Conservation (phyloP, 2,113 vertebrate genomes). For the Calyptomena viridis region DNA sequence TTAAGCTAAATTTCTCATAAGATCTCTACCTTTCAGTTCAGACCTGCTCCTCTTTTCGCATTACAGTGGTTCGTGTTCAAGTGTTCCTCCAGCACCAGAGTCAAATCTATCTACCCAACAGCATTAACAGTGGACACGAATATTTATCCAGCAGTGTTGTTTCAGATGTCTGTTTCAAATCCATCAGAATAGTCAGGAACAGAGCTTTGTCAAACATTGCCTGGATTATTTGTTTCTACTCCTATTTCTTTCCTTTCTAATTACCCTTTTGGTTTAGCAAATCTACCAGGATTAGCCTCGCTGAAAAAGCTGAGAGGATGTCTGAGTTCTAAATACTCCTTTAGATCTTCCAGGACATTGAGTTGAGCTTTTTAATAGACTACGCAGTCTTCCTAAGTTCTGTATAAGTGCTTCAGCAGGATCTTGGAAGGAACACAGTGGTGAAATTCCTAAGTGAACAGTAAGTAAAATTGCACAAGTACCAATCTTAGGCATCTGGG, state of each 20-base stretch:
- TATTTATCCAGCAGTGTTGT: background rate
- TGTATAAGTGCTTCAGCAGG: background rate
- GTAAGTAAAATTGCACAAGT: background rate
- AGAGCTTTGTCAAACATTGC: background rate
- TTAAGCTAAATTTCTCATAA: background rate
- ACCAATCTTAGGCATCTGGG: background rate
- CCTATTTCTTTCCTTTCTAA: background rate
- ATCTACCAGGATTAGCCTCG: background rate
- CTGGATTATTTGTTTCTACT: background rate
- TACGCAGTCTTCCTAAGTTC: background rate
- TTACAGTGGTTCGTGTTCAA: background rate
- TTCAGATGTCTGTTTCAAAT: background rate
- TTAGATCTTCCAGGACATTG: background rate
- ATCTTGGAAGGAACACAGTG: background rate
- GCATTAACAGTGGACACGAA: background rate
- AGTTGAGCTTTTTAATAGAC: background rate
- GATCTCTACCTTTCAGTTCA: background rate
- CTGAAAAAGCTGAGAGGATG: background rate
- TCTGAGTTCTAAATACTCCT: background rate
- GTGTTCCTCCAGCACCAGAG: background rate
- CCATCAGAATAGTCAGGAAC: background rate
- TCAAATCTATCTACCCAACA: background rate
- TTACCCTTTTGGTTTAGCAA: background rate
- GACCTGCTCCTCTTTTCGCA: background rate
- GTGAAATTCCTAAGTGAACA: background rate